Conservation (phyloP, 2,113 vertebrate genomes). For the Bagarius yarrelli region DNA sequence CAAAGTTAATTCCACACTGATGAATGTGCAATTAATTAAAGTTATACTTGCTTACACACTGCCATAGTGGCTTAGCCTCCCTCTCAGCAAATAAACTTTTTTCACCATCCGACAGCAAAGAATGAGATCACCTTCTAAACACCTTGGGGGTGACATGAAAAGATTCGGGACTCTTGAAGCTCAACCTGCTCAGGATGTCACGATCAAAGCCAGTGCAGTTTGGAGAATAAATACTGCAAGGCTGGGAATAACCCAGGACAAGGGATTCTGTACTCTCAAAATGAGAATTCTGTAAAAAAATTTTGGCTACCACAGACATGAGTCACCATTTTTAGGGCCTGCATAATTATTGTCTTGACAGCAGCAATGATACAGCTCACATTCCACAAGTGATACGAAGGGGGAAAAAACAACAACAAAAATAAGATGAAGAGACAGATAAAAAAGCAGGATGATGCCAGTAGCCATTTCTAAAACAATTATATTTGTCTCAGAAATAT, state of each 20-base stretch:
- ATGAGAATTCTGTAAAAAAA: background rate
- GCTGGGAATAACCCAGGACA: background rate
- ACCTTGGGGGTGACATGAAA: conserved; percentile 5
- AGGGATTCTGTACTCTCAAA: background rate
- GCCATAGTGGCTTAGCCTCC: conserved; percentile 19
- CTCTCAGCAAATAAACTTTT: conserved; percentile 40
- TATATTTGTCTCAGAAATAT: background rate
- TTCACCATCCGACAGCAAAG: background rate
- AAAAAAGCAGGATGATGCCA: background rate
- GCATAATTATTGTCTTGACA: conserved; percentile 31
- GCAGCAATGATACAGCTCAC: conserved; percentile 7
- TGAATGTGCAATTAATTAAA: background rate
- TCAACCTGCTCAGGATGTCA: background rate
- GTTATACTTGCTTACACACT: conserved; percentile 5
- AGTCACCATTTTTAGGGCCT: conserved; percentile 32
- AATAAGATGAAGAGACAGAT: background rate
- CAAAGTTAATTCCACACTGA: background rate
- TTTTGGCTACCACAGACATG: conserved; percentile 12
- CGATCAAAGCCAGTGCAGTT: background rate
- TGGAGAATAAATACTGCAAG: conserved; percentile 6
- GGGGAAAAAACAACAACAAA: background rate
- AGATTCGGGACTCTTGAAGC: background rate
- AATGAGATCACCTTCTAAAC: background rate
- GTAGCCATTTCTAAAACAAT: background rate
- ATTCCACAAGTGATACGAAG: background rate